Evolutionary conservation across 1,140 invertebrate genomes (phyloP), one percentile per base, ranked within the genome.

Genomic region (Lepeophtheirus salmonis): DNA sequence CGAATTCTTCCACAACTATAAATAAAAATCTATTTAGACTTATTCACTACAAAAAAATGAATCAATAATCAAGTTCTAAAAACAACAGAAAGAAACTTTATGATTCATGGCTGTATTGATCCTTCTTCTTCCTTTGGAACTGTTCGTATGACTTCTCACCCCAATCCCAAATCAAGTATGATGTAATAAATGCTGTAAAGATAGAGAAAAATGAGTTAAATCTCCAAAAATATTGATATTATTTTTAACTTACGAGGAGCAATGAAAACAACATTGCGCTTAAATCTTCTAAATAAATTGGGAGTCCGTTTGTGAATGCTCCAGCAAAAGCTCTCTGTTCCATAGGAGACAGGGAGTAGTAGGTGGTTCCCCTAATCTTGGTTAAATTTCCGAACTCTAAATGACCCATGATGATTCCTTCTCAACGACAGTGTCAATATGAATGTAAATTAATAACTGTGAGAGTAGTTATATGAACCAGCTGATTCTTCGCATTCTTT

Each of bases 251-350:
- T 81, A 91, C 88, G 81, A 64, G 85, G 84, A 20, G 74, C 74
- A 55, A 88, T 75, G 64, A 72, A 72, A 55, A 88, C 79, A 30
- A 88, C 64, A 64, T 76, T 76, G 55, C 78, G 78, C 50, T 75
- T 70, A 51, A 85, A 72, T 67, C 87, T 77, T 59, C 83, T 75
- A 61, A 85, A 64, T 6, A 78, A 73, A 67, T 90, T 90, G 3
- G 81, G n/a, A 89, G 3, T 23, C 84, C 84, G 66, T 84, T 76
- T 14, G 76, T 77, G 59, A 90, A 72, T 1, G 78, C 71, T 63
- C 86, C 86, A 63, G 79, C 80, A 68, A 87, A 88, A 0, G 86
- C 81, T 67, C 79, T 82, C 67, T 87, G 84, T 70, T 92, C 88
- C 70, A 84, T 83, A 2, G 84, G 86, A 23, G 87, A 91, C n/a